Conservation (phyloP, 2,113 vertebrate species). For the Leuciscus idus region DNA sequence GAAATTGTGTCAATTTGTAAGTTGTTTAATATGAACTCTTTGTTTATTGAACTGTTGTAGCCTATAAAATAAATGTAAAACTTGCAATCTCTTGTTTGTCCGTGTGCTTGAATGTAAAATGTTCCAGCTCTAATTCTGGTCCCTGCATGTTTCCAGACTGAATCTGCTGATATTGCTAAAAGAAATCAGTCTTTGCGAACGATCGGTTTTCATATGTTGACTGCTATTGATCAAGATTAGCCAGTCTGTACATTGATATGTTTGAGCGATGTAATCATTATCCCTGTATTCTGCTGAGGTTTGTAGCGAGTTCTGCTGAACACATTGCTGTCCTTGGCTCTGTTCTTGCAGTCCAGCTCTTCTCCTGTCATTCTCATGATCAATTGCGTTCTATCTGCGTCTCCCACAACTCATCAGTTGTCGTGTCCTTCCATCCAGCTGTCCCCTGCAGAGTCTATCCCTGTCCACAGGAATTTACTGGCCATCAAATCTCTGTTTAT, state of each 20-base stretch:
- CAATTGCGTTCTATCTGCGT: constrained; percentile 25
- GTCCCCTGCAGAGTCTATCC: constrained; percentile 41
- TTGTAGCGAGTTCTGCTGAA: constrained; percentile 11
- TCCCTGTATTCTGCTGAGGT: constrained; percentile 16
- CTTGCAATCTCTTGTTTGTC: no score
- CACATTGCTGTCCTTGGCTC: constrained; percentile 26
- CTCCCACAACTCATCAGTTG: constrained; percentile 39
- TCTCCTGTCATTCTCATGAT: constrained; percentile 31
- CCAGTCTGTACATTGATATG: neutral
- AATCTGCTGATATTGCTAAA: neutral
- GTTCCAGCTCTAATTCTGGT: no score
- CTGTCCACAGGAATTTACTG: constrained; percentile 31
- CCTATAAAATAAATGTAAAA: no score
- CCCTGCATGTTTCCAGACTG: neutral
- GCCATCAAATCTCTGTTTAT: constrained; percentile 31
- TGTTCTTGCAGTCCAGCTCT: constrained; percentile 36
- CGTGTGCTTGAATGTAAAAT: neutral
- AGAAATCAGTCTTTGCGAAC: neutral
- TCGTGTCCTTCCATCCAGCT: constrained; percentile 44
- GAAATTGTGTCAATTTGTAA: no score
- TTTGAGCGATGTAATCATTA: constrained; percentile 3
- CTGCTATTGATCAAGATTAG: neutral
- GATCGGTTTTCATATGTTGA: neutral
- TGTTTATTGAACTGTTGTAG: no score
- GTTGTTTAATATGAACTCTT: no score